Evolutionary conservation across 2,888 invertebrate genomes (phyloP), one percentile per base, ranked within the genome.

Genomic region (Drosophila robusta): DNA sequence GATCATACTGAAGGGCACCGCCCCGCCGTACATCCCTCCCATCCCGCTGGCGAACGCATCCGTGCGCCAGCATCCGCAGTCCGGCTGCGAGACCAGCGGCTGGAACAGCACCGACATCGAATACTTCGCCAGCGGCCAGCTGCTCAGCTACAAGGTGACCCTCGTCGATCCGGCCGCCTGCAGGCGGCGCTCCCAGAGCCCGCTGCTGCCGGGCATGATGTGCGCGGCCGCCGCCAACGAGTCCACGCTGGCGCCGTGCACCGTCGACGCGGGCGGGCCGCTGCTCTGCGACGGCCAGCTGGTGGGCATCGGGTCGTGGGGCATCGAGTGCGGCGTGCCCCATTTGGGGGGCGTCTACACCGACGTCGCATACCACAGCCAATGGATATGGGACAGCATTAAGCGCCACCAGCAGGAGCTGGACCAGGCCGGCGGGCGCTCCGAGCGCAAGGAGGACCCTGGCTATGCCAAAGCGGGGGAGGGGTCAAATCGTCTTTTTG

Each of bases 201-300:
- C 3, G 6, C 12, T 56, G 1, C 14, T 1, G 8, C 39, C 32
- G 24, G 95, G 95, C 68, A 95, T 94, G 70, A 85, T 97, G 45
- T 97, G 97, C 84, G 97, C 97, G 0, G 96, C 96, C 4, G 95
- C 94, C 1, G 94, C 93, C 56, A 93, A 94, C 22, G 26, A 52
- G 4, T 96, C 96, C 0, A 95, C 95, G 8, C 94, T 94, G 65
- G 97, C 96, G 89, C 94, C 73, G 9, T 97, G 97, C 84, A 95
- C 95, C 93, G 96, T 96, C 11, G 97, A 97, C 91, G 96, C 95
- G 6, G 97, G 97, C 5, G 97, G 97, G 1, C 97, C 97, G 0
- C 92, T 97, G 26, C 94, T 96, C 91, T 85, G 87, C 51, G 18
- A 66, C 1, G 94, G 94, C 80, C 94, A 94, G 86, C 92, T 96